Evolutionary conservation across 2,888 invertebrate species (phyloP).

Genomic region (Chrysolina haemoptera): DNA sequence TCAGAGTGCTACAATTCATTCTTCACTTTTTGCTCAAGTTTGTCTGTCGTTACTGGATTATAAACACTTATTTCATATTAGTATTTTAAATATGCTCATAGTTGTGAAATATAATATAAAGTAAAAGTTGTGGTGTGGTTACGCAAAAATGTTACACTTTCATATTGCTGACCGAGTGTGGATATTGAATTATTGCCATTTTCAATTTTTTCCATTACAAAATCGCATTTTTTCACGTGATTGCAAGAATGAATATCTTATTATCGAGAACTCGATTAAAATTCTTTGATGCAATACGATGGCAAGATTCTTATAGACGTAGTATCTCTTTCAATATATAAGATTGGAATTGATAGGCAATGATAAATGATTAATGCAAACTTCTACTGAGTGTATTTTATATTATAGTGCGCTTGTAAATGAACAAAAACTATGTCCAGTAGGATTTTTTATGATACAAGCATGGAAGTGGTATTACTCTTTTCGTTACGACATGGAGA

Average conservation of each 20-base stretch:
- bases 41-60: too few relatives aligned
- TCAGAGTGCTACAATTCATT: too few relatives aligned
- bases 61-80: not conserved
- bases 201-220: constrained; percentile 4
- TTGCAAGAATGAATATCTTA: not conserved
- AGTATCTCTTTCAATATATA: not conserved
- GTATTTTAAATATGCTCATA: not conserved
- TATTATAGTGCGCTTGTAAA: too few relatives aligned
- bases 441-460: too few relatives aligned
- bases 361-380: too few relatives aligned
- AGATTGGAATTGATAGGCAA: too few relatives aligned
- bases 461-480: too few relatives aligned
- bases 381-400: too few relatives aligned
- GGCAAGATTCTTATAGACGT: not conserved
- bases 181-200: constrained; percentile 8
- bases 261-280: not conserved
- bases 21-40: too few relatives aligned
- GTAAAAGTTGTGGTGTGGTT: constrained; percentile 1
- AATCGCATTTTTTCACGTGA: constrained; percentile 3
- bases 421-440: too few relatives aligned
- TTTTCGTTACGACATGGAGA: too few relatives aligned
- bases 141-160: constrained; percentile 21
- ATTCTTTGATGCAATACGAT: constrained; percentile 15
- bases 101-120: not conserved
- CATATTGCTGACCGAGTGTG: constrained; percentile 4